Base-by-base conservation (phyloP, 2,797 vertebrate genomes). In the Lophius americanus region DNA sequence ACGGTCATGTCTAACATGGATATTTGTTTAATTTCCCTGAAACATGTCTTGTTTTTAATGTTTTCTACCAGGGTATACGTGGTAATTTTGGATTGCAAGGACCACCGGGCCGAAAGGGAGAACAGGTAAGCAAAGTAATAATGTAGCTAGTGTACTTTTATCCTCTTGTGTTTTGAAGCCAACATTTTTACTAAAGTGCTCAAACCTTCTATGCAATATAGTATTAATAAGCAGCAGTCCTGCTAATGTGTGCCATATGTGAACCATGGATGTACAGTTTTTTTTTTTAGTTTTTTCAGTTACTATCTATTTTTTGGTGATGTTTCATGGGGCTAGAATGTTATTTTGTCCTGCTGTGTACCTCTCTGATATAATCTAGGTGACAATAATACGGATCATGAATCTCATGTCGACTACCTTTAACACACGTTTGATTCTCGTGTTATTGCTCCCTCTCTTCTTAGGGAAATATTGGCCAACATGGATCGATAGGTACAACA, bases 391-490 rank as follows among this genome's bases (percentile, higher is more conserved):
- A 23, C 23, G 23, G 23, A 23, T 23, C 23, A 23, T 23, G 23
- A 23, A 23, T 23, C 23, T 23, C 23, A 23, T 23, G 23, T 23
- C 23, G 23, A 23, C n/a, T 0, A n/a, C 11, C 9, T 46, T 6
- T 59, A 7, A 61, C 5, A 64, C 4, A 38, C 23, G 12, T 41
- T n/a, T 14, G 3, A 6, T 0, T 59, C 8, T 33, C 4, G 37
- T 1, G 35, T 0, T 38, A 2, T 54, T 14, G 3, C 41, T 42
- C 41, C 41, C 41, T 42, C 41, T 44, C 43, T 39, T 77, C 54
- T 6, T 51, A 97, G 96, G 96, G 96, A 32, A 86, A 89, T 66
- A 80, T 82, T 42, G 96, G 96, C 14, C 78, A 41, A 2, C 52
- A 87, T 0, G 96, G 96, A 6, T 67, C 61, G 0, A 78, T 72